A percentile compares a stretch with the other conserved stretches of the same genome.
Evolutionary conservation across 2,888 invertebrate genomes (phyloP).

Genomic region (Drosophila nigritarsus): DNA sequence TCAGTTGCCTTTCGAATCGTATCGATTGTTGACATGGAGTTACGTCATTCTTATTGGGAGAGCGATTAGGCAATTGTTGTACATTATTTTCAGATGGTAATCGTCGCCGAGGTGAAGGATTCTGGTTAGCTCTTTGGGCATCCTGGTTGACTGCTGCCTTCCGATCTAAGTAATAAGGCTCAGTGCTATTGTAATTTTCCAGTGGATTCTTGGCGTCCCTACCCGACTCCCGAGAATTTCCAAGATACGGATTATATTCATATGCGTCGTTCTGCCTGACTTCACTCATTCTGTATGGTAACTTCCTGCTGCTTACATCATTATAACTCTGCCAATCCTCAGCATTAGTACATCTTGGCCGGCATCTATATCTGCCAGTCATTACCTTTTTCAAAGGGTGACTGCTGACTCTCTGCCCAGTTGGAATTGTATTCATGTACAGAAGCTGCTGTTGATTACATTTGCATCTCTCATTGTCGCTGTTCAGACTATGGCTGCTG

Average conservation of each 20-base stretch:
- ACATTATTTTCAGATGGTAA: background rate
- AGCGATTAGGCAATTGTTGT: background rate
- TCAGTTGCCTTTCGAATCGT: background rate
- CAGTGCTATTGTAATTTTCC: background rate
- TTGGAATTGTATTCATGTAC: background rate
- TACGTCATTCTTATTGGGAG: background rate
- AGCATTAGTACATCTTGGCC: background rate
- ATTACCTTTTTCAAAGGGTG: constrained; percentile 4
- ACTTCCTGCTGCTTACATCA: background rate
- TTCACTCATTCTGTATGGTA: background rate
- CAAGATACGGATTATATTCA: background rate
- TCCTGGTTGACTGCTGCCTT: background rate
- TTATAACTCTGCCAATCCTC: background rate
- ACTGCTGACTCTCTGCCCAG: background rate
- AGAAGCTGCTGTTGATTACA: background rate
- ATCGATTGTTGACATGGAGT: background rate
- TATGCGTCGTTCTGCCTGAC: background rate
- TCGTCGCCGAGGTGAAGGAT: background rate
- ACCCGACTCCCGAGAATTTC: background rate
- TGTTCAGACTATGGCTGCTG: background rate
- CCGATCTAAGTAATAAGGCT: background rate
- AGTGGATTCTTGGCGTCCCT: background rate
- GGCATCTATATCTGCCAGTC: constrained; percentile 17
- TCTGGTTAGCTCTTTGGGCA: background rate
- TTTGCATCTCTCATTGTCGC: background rate